Evolutionary conservation across 1,140 invertebrate genomes (phyloP).

Genomic region (Listronotus oregonensis): DNA sequence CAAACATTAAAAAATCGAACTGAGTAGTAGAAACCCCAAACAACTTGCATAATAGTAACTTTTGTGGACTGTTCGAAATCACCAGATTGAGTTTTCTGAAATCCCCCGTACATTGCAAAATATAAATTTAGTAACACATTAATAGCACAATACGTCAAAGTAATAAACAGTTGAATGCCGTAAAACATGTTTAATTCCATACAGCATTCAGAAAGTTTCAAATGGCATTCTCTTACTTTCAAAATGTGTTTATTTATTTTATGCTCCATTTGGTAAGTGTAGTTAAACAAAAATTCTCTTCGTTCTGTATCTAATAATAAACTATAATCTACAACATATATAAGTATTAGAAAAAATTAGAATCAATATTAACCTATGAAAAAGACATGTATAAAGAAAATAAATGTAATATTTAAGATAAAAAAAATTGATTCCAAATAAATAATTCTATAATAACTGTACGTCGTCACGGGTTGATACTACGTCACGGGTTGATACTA

Average conservation of each 20-base stretch:
- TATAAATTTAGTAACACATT: constrained; percentile 16
- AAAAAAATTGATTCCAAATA: no score
- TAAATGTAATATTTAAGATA: no score
- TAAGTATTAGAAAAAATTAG: background rate
- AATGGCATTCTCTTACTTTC: constrained; percentile 10
- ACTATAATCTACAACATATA: constrained; percentile 5
- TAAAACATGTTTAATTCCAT: constrained; percentile 4
- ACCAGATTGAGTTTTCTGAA: background rate
- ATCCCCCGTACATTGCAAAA: constrained; percentile 21
- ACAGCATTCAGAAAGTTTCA: constrained; percentile 13
- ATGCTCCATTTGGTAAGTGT: background rate
- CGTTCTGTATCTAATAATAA: no score
- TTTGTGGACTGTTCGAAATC: background rate
- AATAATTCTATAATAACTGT: no score
- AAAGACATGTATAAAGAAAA: no score
- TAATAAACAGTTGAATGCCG: constrained; percentile 2
- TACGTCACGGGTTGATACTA: no score
- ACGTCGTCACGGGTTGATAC: no score
- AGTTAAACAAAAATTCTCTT: background rate
- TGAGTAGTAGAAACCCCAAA: constrained; percentile 14
- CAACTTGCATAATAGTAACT: background rate
- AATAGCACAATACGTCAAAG: constrained; percentile 1
- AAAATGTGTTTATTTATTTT: background rate
- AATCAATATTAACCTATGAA: no score
- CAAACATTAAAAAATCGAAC: constrained; percentile 8